A percentile compares a stretch with the other conserved stretches of the same genome.
These are phyloP conservation scores for Zaprionus africanus DNA, from an alignment of 1,140 invertebrate species.

Conservation along the genomic window DNA sequence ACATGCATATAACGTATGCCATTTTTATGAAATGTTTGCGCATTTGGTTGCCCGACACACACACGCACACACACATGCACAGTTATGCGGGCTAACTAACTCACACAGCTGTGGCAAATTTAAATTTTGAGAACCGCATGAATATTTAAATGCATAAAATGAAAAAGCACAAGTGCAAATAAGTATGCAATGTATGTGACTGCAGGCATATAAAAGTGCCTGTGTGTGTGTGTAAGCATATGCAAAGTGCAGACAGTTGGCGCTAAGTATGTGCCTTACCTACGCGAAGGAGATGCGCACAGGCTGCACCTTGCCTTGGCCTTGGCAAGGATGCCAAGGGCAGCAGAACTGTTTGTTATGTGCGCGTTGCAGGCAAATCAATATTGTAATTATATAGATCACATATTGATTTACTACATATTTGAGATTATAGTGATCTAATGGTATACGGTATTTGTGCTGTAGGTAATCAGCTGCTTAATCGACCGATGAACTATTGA, in stretches of 20 bases:
- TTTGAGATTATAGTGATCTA: no score
- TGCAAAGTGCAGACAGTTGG: slow-evolving; percentile 43
- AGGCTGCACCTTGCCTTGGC: slow-evolving; percentile 28
- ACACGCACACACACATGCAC: slow-evolving; percentile 2
- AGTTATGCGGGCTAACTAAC: slow-evolving; percentile 27
- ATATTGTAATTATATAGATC: neutral
- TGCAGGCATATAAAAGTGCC: neutral
- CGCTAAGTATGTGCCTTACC: slow-evolving; percentile 37
- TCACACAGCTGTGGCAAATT: slow-evolving; percentile 32
- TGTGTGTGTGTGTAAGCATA: slow-evolving; percentile 26
- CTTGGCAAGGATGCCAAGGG: slow-evolving; percentile 21
- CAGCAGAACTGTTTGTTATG: neutral
- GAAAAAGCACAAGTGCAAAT: slow-evolving; percentile 52
- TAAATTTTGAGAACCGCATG: slow-evolving; percentile 53
- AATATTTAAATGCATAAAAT: slow-evolving; percentile 57
- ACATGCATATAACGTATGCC: neutral
- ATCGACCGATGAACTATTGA: neutral
- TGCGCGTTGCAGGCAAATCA: neutral
- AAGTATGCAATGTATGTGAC: slow-evolving; percentile 4
- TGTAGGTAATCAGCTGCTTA: neutral
- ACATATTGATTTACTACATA: neutral
- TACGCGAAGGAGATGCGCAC: neutral
- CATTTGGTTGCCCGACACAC: slow-evolving; percentile 23
- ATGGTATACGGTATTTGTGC: no score
- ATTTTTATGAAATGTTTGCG: slow-evolving; percentile 41